Conservation (phyloP, 2,888 invertebrate species). For the Rotaria magnacalcarata region DNA sequence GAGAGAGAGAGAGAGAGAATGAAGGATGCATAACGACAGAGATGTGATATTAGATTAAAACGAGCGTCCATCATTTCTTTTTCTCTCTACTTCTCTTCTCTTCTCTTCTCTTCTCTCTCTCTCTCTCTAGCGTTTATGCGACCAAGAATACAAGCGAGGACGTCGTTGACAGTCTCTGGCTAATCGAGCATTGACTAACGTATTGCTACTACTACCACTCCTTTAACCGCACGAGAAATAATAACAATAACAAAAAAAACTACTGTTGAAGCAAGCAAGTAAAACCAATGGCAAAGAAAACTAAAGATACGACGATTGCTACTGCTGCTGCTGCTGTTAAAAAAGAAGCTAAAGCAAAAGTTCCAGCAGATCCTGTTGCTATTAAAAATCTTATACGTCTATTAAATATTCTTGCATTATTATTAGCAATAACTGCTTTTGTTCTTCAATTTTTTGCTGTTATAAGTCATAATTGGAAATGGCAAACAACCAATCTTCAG, state of each 20-base stretch:
- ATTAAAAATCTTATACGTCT: not conserved
- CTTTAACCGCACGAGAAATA: not conserved
- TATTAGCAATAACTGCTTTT: not conserved
- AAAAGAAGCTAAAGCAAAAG: not conserved
- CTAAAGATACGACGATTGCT: not conserved
- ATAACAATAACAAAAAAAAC: not conserved
- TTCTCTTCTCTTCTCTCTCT: not conserved
- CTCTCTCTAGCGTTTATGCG: not conserved
- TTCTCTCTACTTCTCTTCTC: no score
- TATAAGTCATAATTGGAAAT: conserved; percentile 10
- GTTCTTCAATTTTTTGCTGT: conserved; percentile 13
- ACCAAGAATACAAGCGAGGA: not conserved
- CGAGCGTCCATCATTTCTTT: not conserved
- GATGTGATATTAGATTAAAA: conserved; percentile 9
- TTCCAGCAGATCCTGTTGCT: not conserved
- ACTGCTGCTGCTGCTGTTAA: not conserved
- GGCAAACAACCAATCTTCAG: not conserved
- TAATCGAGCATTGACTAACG: conserved; percentile 12
- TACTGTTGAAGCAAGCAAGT: not conserved
- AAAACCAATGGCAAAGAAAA: not conserved
- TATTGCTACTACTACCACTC: not conserved
- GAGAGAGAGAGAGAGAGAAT: no score
- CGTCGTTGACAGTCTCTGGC: not conserved
- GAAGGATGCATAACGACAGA: not conserved
- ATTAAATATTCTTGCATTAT: not conserved